A percentile compares a stretch with the other conserved stretches of the same genome.
Evolutionary conservation across 1,140 invertebrate genomes (phyloP).

Genomic region (Eriosoma lanigerum): DNA sequence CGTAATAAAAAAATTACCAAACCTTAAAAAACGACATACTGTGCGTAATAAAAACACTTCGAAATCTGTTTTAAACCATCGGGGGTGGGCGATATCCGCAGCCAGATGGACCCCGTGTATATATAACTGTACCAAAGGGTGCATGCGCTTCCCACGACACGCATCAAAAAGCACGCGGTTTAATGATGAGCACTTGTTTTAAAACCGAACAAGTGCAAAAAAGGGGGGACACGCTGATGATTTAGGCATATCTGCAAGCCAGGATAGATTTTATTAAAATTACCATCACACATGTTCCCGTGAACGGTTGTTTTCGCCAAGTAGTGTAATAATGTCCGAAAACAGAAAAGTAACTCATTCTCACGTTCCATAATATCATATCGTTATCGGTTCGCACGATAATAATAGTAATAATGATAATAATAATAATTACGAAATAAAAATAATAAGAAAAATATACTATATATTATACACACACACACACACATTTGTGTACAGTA

Average conservation of each 20-base stretch:
- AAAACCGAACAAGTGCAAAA: slow-evolving; percentile 24
- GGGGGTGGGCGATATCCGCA: slow-evolving; percentile 8
- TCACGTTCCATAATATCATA: slow-evolving; percentile 7
- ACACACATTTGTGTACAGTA: too few relatives aligned
- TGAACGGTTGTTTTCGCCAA: background rate
- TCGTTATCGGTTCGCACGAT: slow-evolving; percentile 39
- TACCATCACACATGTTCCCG: background rate
- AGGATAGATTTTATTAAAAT: background rate
- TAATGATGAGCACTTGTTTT: slow-evolving; percentile 51
- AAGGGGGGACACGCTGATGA: background rate
- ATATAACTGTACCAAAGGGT: background rate
- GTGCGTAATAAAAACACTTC: background rate
- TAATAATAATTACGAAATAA: slow-evolving; percentile 8
- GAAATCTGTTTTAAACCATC: slow-evolving; percentile 20
- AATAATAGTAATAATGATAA: background rate
- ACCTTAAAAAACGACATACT: slow-evolving; percentile 33
- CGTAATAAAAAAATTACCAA: background rate
- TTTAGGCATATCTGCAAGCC: background rate
- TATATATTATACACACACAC: background rate
- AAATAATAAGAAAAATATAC: slow-evolving; percentile 3
- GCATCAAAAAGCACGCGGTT: slow-evolving; percentile 35
- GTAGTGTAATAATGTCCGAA: background rate
- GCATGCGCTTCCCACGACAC: slow-evolving; percentile 39
- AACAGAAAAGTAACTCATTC: slow-evolving; percentile 23
- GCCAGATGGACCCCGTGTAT: background rate